Evolutionary conservation across 1,140 invertebrate species (phyloP), one percentile per base, ranked within the genome.

Genomic region (Zaprionus ornatus): DNA sequence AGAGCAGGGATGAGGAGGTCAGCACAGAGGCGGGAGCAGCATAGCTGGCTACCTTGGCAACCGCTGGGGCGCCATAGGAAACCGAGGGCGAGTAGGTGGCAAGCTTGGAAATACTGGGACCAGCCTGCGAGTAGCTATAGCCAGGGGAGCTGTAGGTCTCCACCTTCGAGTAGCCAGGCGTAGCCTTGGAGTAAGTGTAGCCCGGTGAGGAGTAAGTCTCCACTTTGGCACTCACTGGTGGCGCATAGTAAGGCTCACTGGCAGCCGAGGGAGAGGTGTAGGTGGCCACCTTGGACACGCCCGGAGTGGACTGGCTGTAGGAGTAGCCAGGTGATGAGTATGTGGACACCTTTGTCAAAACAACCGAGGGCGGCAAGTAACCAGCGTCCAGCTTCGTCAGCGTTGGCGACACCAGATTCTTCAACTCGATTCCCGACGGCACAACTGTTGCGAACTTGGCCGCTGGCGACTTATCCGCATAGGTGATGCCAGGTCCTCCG

Each of bases 391-490:
- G 52, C 57, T 90, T 84, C 23, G 77, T 81, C 15, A 91, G 54
- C 0, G 73, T 57, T 5, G 90, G 90, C 5, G 91, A 79, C 13
- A 91, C 84, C 29, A 90, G 19, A 62, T 83, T 91, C 67, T 88
- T 91, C 4, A 91, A 74, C 77, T 90, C 90, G 15, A 91, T 84
- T 15, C 87, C 87, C 0, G 91, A 91, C 3, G 91, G 91, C 55
- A 84, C 84, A 27, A 92, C 80, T 0, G 82, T 81, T 0, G 91
- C 91, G 64, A 75, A 92, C 74, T 92, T 91, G 45, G 90, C 81
- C 13, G 91, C 85, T 23, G 91, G 91, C 0, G 91, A 92, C 70
- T 91, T 90, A 9, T 92, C 91, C 9, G 91, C 87, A 70, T 92
- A 92, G 29, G 82, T 79, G 15, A 91, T 91, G 3, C 83, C 82